Evolutionary conservation across 2,888 invertebrate species (phyloP).

Genomic region (Eueremaeus valkanovi): DNA sequence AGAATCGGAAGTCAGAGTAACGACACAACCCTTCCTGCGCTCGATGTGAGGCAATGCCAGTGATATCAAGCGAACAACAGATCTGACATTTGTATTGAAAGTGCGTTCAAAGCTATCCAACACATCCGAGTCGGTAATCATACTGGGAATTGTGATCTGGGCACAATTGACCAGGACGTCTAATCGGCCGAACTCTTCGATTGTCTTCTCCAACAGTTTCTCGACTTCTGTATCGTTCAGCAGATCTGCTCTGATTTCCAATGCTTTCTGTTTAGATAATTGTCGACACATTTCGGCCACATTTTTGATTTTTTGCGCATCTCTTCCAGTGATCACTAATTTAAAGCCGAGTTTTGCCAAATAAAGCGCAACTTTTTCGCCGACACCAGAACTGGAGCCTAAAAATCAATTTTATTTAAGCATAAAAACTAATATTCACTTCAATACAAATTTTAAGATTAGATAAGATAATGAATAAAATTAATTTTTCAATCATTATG

Average conservation of each 20-base stretch:
- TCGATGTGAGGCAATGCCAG: conserved; percentile 7
- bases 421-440: too few species aligned
- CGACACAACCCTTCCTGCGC: neutral
- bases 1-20: neutral
- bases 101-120: neutral
- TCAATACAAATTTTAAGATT: too few species aligned
- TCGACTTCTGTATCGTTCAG: neutral
- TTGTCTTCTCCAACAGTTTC: conserved; percentile 17
- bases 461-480: too few species aligned
- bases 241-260: conserved; percentile 22
- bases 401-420: too few species aligned
- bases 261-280: conserved; percentile 2
- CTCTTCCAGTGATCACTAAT: conserved; percentile 18
- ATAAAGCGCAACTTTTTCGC: neutral
- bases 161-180: conserved; percentile 39
- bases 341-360: neutral
- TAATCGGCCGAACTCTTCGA: conserved; percentile 16
- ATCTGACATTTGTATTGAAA: conserved; percentile 2
- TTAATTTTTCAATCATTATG: neutral
- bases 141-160: neutral
- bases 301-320: neutral
- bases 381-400: conserved; percentile 1
- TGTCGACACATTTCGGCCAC: neutral
- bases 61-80: neutral
- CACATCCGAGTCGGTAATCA: neutral